A percentile compares a stretch with the other conserved stretches of the same genome.
Evolutionary conservation across 2,797 vertebrate species (phyloP).

Genomic region (Sus cebifrons): DNA sequence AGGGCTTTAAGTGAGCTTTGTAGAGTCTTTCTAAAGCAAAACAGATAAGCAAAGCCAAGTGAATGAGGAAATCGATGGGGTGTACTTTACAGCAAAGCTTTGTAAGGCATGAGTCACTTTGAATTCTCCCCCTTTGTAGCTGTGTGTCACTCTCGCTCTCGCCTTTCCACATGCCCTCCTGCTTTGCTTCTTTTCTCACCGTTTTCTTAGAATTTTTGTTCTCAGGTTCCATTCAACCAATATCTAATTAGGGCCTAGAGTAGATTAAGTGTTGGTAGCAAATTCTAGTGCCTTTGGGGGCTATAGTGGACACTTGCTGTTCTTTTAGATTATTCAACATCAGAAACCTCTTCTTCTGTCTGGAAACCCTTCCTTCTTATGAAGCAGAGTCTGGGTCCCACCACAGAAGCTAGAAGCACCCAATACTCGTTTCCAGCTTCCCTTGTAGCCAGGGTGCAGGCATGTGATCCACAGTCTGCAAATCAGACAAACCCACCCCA

Average conservation of each 20-base stretch:
- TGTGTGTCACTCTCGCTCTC: neutral
- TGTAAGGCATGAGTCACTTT: neutral
- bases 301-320: fast-evolving
- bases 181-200: neutral
- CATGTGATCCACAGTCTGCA: neutral
- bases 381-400: neutral
- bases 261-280: neutral
- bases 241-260: neutral
- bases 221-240: neutral
- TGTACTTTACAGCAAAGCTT: neutral
- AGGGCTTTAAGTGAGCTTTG: slow-evolving; percentile 45
- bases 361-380: neutral
- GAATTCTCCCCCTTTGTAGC: neutral
- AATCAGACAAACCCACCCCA: neutral
- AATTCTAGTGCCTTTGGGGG: neutral
- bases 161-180: neutral
- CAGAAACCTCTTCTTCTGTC: neutral
- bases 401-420: neutral
- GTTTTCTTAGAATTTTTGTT: neutral
- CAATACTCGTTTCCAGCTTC: neutral
- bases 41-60: slow-evolving; percentile 51
- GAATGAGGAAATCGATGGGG: neutral
- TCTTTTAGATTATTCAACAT: neutral
- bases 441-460: neutral
- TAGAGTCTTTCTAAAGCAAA: slow-evolving; percentile 54